These are phyloP conservation scores for Hyperopisus bebe DNA, from an alignment of 2,113 vertebrate genomes.

Conservation along the genomic window DNA sequence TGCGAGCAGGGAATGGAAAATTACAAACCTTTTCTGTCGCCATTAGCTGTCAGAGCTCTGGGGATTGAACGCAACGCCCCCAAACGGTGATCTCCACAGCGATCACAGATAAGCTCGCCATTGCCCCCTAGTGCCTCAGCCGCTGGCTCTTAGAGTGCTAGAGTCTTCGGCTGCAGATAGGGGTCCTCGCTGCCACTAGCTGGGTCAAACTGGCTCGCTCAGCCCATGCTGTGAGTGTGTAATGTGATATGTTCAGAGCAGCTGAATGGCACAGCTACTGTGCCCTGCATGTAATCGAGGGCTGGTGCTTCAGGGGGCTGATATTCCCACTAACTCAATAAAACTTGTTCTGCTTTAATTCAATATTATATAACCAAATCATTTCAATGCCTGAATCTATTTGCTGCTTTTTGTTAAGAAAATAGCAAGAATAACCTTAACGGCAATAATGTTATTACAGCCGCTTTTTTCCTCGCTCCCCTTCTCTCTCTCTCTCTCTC, in stretches of 20 bases:
- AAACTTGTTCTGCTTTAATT: constrained; percentile 1
- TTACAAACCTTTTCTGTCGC: background rate
- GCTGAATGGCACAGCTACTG: background rate
- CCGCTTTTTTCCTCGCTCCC: background rate
- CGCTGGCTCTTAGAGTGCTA: background rate
- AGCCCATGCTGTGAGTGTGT: background rate
- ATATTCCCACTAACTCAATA: background rate
- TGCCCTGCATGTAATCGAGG: background rate
- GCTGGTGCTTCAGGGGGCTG: background rate
- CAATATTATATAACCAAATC: background rate
- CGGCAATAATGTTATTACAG: background rate
- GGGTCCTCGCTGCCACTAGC: background rate
- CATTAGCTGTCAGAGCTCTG: background rate
- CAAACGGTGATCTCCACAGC: background rate
- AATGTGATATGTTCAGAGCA: background rate
- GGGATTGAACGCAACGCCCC: background rate
- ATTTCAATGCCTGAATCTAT: background rate
- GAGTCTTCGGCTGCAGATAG: background rate
- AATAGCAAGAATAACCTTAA: background rate
- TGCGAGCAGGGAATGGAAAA: background rate
- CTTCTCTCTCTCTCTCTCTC: background rate
- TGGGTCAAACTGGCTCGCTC: background rate
- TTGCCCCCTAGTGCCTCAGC: background rate
- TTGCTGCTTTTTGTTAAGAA: background rate
- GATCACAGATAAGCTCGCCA: background rate